phyloP scores from a whole-genome alignment of 1,140 invertebrate species.

The Anthonomus grandis region DNA sequence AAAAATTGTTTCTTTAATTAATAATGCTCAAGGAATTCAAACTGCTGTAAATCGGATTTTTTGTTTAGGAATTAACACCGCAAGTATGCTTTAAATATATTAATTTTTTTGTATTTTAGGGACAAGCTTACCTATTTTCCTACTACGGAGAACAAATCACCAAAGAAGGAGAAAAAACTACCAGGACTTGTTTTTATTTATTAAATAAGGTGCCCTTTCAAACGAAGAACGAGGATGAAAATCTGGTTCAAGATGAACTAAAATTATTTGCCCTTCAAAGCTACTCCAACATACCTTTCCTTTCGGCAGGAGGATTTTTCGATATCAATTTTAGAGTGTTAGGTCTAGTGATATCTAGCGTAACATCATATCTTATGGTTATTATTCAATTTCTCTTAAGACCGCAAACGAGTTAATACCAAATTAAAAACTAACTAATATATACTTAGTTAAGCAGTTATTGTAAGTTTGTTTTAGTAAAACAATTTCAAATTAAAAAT shows the following conservation, averaged over 20 bases:
- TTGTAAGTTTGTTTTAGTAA: too few relatives aligned
- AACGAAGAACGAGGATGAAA: constrained; percentile 15
- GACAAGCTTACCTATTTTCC: constrained; percentile 18
- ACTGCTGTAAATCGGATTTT: too few relatives aligned
- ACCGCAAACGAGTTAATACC: constrained; percentile 1
- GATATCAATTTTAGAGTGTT: constrained; percentile 22
- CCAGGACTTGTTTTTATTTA: constrained; percentile 18
- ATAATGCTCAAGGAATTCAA: too few relatives aligned
- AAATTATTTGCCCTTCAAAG: constrained; percentile 17
- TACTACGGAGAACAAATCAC: constrained; percentile 22
- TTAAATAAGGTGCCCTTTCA: constrained; percentile 19
- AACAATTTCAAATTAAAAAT: too few relatives aligned
- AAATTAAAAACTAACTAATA: too few relatives aligned
- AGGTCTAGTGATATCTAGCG: constrained; percentile 21
- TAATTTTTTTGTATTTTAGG: constrained; percentile 8
- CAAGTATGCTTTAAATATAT: not conserved
- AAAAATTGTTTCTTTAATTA: too few relatives aligned
- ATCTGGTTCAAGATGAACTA: constrained; percentile 19
- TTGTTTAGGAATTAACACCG: too few relatives aligned
- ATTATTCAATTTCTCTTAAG: constrained; percentile 24
- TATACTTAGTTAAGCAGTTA: too few relatives aligned
- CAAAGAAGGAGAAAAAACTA: constrained; percentile 25
- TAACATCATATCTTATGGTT: constrained; percentile 25
- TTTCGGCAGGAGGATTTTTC: constrained; percentile 25
- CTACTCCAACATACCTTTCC: constrained; percentile 15